phyloP scores from a whole-genome alignment of 2,113 vertebrate species.

The Odontesthes bonariensis region DNA sequence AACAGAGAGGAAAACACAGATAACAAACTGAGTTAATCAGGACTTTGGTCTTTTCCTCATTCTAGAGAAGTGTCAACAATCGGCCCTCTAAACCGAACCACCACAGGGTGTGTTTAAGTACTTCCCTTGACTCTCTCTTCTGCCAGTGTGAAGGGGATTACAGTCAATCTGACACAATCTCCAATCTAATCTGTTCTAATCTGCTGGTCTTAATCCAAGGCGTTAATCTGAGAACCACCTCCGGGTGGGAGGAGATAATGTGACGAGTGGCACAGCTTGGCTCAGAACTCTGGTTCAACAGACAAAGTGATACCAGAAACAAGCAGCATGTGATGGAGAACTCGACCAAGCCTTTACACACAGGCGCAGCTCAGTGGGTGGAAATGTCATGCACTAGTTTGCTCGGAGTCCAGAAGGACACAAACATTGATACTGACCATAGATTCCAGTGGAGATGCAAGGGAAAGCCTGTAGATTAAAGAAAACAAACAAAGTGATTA shows the following conservation, averaged over 20 bases:
- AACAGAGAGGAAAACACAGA: conserved; percentile 1
- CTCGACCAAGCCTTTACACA: background rate
- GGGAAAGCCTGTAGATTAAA: conserved; percentile 86
- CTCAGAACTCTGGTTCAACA: conserved; percentile 50
- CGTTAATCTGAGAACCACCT: conserved; percentile 76
- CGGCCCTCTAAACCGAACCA: conserved; percentile 32
- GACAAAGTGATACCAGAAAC: conserved; percentile 37
- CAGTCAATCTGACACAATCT: conserved; percentile 76
- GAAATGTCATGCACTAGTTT: background rate
- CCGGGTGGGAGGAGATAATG: conserved; percentile 62
- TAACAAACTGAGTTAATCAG: conserved; percentile 25
- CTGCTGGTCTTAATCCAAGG: conserved; percentile 65
- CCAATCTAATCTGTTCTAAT: conserved; percentile 75
- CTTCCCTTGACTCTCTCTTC: conserved; percentile 49
- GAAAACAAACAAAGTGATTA: conserved; percentile 45
- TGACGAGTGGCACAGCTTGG: conserved; percentile 34
- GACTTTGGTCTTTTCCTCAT: conserved; percentile 30
- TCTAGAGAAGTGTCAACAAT: conserved; percentile 43
- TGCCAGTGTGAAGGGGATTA: conserved; percentile 69
- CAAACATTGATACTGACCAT: conserved; percentile 83
- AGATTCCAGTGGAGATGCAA: conserved; percentile 92
- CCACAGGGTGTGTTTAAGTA: conserved; percentile 50
- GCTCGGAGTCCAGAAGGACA: conserved; percentile 6
- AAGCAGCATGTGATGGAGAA: conserved; percentile 34
- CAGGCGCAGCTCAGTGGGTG: background rate